phyloP scores from a whole-genome alignment of 2,113 vertebrate species.

The Callocephalon fimbriatum region DNA sequence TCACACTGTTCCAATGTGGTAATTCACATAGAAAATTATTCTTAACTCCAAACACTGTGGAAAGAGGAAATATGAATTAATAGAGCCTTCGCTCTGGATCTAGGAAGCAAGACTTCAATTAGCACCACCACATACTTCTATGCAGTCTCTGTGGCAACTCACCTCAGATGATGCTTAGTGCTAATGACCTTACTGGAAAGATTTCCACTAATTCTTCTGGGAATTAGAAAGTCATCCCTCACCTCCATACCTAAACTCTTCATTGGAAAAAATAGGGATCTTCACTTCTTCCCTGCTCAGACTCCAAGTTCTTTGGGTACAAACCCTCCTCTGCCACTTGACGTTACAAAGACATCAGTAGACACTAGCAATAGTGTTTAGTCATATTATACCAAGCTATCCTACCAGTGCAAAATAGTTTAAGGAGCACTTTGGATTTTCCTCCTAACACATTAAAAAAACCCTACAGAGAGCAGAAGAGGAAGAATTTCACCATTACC shows the following conservation, averaged over 20 bases:
- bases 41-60: neutral
- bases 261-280: neutral
- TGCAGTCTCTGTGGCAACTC: neutral
- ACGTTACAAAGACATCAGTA: neutral
- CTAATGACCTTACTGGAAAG: neutral
- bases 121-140: neutral
- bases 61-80: neutral
- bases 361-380: neutral
- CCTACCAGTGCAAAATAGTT: neutral
- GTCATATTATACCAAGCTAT: neutral
- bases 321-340: neutral
- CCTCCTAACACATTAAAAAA: neutral
- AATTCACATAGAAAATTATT: neutral
- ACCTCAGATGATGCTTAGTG: neutral
- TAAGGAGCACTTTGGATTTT: neutral
- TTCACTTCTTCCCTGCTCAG: neutral
- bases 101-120: neutral
- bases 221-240: neutral
- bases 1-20: rapidly evolving
- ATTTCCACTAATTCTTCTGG: neutral
- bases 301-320: neutral
- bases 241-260: neutral
- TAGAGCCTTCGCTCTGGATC: neutral
- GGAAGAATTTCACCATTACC: constrained; percentile 72
- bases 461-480: neutral